Conservation (phyloP, 1,140 invertebrate genomes). For the Rhynchophorus ferrugineus region DNA sequence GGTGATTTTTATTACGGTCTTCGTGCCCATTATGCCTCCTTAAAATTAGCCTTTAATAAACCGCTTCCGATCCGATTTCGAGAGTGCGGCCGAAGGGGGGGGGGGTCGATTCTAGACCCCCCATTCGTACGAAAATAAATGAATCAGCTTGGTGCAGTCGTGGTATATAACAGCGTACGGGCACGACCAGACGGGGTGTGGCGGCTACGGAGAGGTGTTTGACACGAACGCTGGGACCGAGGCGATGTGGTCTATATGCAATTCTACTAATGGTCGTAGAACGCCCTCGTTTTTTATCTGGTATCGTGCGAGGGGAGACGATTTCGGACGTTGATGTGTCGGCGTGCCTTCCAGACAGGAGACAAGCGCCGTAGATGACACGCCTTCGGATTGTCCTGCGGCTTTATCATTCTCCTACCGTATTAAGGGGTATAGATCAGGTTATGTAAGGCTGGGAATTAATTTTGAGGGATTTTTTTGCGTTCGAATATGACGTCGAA, state of each 20-base stretch:
- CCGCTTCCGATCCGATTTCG: not conserved
- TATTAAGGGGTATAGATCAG: too few relatives aligned
- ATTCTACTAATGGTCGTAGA: not conserved
- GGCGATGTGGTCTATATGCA: not conserved
- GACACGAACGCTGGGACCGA: not conserved
- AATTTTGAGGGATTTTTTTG: too few relatives aligned
- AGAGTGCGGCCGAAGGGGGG: not conserved
- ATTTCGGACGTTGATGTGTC: too few relatives aligned
- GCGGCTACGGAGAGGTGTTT: slow-evolving; percentile 1
- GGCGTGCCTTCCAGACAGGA: too few relatives aligned
- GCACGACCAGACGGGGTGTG: not conserved
- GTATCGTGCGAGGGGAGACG: not conserved
- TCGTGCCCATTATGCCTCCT: too few relatives aligned
- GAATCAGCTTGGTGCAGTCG: not conserved
- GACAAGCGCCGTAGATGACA: too few relatives aligned
- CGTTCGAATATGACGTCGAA: too few relatives aligned
- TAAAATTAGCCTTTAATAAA: not conserved
- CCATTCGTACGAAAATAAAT: not conserved
- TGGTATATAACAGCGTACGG: not conserved
- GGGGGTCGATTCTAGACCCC: not conserved
- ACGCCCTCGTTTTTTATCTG: not conserved
- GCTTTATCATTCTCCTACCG: too few relatives aligned
- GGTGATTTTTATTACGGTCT: too few relatives aligned
- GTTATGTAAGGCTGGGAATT: too few relatives aligned
- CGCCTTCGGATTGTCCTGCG: too few relatives aligned